Evolutionary conservation across 2,888 invertebrate genomes (phyloP), one percentile per base, ranked within the genome.

Genomic region (Spodoptera exigua): DNA sequence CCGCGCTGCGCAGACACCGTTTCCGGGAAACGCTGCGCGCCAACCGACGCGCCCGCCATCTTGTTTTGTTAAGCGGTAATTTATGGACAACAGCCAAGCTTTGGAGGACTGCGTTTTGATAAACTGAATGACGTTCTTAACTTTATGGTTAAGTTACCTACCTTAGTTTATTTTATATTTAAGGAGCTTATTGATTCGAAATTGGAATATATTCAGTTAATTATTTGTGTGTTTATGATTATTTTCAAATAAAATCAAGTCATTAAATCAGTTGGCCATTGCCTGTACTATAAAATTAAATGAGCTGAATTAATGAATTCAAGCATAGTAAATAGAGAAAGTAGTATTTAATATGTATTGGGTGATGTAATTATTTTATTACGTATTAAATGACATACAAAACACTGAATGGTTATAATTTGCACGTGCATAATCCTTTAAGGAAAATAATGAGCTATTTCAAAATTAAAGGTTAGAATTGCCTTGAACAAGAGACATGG

Each of bases 11-110:
- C 78, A 77, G 61, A 64, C 74, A 76, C 78, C 78, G 74, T 79
- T 87, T 87, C 88, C 88, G 82, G 87, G 87, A 87, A 88, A 86
- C 85, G 68, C 78, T 61, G 76, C 75, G 74, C 61, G 64, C 45
- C 70, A 63, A 75, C 78, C 81, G 78, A 59, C 83, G 84, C 66
- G 59, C 48, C 65, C 70, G 74, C 74, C 75, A 72, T 74, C 40
- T 61, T 59, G 48, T 70, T 53, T 57, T 17, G 63, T 48, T n/a
- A 17, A 37, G 43, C 46, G 47, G 44, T 52, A 48, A 52, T 70
- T 62, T 70, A 41, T 52, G 40, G 17, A 34, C 18, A 36, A 13
- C 13, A 53, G 47, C 47, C 27, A 27, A 27, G 62, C 18, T 48
- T 51, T 57, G 21, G 3, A 51, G 47, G 17, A 46, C 17, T 36